Conservation (phyloP, 2,888 invertebrate species). For the Xanthorhoe designata region DNA sequence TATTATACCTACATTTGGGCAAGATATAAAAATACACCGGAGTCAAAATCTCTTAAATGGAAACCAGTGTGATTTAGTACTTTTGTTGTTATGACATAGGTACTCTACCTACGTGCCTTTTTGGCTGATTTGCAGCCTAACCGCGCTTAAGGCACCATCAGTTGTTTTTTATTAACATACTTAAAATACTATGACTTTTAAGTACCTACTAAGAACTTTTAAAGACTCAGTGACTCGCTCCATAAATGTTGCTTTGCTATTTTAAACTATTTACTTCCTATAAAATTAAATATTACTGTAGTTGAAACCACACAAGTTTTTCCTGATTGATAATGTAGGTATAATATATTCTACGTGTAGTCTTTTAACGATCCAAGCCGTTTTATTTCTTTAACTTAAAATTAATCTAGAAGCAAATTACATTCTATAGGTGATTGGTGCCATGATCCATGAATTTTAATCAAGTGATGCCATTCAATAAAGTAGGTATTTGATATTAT, state of each 20-base stretch:
- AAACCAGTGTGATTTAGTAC: too few relatives aligned
- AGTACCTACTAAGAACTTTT: too few relatives aligned
- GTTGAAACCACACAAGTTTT: not conserved
- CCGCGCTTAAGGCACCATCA: too few relatives aligned
- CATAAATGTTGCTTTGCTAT: not conserved
- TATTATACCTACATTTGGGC: too few relatives aligned
- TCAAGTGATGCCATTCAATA: slow-evolving; percentile 7
- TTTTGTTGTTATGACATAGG: too few relatives aligned
- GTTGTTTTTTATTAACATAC: too few relatives aligned
- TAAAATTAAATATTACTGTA: not conserved
- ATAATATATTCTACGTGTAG: not conserved
- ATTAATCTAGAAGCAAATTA: slow-evolving; percentile 6
- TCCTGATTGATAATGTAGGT: not conserved
- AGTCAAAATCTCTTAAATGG: too few relatives aligned
- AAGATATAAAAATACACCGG: too few relatives aligned
- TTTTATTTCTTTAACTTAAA: not conserved
- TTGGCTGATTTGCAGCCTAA: too few relatives aligned
- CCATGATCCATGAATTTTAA: slow-evolving; percentile 22
- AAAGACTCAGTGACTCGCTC: not conserved
- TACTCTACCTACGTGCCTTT: too few relatives aligned
- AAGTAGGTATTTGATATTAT: not conserved
- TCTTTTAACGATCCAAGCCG: slow-evolving; percentile 3
- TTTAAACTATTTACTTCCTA: not conserved
- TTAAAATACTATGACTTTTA: too few relatives aligned
- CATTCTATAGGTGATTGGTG: slow-evolving; percentile 13